phyloP scores from a whole-genome alignment of 2,797 vertebrate genomes.

The Chiloscyllium punctatum region DNA sequence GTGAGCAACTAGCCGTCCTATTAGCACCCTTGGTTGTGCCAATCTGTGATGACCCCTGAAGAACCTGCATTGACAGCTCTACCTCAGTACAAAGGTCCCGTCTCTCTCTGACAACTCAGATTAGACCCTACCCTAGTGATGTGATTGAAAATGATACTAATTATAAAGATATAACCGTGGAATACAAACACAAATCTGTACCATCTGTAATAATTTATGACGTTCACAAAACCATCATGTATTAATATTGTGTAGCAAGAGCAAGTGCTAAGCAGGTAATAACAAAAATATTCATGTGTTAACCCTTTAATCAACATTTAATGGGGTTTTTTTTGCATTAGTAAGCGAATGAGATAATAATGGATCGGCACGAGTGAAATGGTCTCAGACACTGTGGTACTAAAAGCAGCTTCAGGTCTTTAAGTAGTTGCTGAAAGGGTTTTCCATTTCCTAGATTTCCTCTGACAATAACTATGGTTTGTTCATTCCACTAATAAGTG shows the following conservation, averaged over 20 bases:
- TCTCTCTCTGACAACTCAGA: not conserved
- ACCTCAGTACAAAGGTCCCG: not conserved
- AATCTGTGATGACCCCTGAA: not conserved
- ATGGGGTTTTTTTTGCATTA: constrained; percentile 12
- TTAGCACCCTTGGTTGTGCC: not conserved
- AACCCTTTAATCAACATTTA: not conserved
- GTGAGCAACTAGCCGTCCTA: not conserved
- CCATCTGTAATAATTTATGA: not conserved
- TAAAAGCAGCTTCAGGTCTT: not conserved
- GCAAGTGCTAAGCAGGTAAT: not conserved
- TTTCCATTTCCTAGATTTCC: constrained; percentile 21
- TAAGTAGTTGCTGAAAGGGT: constrained; percentile 26
- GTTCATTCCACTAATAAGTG: constrained; percentile 27
- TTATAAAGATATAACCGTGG: not conserved
- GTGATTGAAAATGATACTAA: not conserved
- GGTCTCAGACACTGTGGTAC: constrained; percentile 19
- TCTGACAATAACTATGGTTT: constrained; percentile 26
- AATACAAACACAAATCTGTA: not conserved
- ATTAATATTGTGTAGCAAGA: not conserved
- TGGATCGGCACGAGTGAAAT: not conserved
- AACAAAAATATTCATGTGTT: not conserved
- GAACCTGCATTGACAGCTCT: not conserved
- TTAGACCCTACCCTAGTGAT: not conserved
- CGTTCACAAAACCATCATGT: not conserved
- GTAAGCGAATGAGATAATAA: constrained; percentile 8